Evolutionary conservation across 2,113 vertebrate genomes (phyloP).

Genomic region (Oreochromis aureus): DNA sequence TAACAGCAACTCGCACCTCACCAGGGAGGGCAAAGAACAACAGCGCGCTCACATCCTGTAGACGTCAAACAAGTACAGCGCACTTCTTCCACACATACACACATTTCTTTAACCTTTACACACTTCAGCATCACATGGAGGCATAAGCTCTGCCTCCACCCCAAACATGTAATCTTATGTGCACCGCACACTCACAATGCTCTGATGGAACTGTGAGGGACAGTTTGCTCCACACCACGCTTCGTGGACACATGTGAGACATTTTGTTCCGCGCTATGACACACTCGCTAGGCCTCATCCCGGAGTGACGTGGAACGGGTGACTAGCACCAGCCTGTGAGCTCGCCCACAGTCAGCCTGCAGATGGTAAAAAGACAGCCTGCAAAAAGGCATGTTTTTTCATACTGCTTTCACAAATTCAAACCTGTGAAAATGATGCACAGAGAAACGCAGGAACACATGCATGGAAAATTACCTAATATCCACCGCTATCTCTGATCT

Average conservation of each 20-base stretch:
- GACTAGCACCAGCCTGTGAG: constrained; percentile 53
- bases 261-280: constrained; percentile 50
- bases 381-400: constrained; percentile 50
- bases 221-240: constrained; percentile 39
- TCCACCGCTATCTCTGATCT: constrained; percentile 1
- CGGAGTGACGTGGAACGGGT: constrained; percentile 40
- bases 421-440: constrained; percentile 42
- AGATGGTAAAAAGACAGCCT: constrained; percentile 52
- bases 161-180: neutral
- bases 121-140: neutral
- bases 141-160: neutral
- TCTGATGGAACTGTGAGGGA: constrained; percentile 30
- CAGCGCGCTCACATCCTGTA: neutral
- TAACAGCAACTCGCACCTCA: constrained; percentile 36
- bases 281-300: constrained; percentile 10
- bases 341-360: constrained; percentile 48
- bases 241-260: constrained; percentile 17
- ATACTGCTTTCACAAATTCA: neutral
- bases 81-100: neutral
- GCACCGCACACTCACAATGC: neutral
- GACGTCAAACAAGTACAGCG: neutral
- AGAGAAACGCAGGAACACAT: neutral
- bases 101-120: neutral
- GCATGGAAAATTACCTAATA: neutral
- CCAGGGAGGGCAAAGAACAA: neutral